These are phyloP conservation scores for Microctenopoma steveboyesi DNA, from an alignment of 2,797 vertebrate species.

Conservation along the genomic window DNA sequence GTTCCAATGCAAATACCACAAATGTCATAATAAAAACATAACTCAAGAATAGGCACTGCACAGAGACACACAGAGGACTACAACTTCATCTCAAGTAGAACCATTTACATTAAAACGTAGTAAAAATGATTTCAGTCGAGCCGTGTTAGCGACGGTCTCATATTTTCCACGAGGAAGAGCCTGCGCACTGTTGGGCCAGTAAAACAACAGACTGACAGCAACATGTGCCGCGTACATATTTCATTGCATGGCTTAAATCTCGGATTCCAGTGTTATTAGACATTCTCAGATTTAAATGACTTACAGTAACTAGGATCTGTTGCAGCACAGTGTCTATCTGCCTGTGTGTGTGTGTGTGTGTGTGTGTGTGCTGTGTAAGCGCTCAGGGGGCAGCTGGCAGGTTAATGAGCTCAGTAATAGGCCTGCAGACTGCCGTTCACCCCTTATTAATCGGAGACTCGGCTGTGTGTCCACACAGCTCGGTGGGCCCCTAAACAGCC, in stretches of 20 bases:
- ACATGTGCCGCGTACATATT: not conserved
- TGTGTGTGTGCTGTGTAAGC: conserved; percentile 7
- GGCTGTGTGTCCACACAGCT: conserved; percentile 61
- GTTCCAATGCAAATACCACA: not conserved
- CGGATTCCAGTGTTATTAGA: conserved; percentile 1
- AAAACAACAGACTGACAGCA: conserved; percentile 1
- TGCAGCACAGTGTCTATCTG: conserved; percentile 22
- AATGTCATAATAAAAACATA: not conserved
- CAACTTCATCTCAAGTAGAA: not conserved
- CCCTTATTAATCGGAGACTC: conserved; percentile 66
- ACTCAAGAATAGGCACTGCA: not conserved
- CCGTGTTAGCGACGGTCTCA: not conserved
- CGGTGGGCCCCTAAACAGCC: conserved; percentile 52
- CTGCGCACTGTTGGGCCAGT: not conserved
- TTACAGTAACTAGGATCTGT: conserved; percentile 6
- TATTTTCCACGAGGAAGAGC: not conserved
- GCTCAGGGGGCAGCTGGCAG: conserved; percentile 49
- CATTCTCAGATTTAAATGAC: conserved; percentile 2
- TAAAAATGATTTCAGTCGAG: conserved; percentile 16
- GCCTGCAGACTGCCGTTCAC: conserved; percentile 57
- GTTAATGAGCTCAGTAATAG: conserved; percentile 74
- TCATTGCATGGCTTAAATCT: not conserved
- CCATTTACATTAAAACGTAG: conserved; percentile 14
- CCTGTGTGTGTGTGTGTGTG: conserved; percentile 17
- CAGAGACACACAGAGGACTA: not conserved